Percentiles rank a stretch among this genome's conserved stretches.
These are phyloP conservation scores for Nomia melanderi DNA, from an alignment of 1,140 invertebrate genomes.

Conservation along the genomic window DNA sequence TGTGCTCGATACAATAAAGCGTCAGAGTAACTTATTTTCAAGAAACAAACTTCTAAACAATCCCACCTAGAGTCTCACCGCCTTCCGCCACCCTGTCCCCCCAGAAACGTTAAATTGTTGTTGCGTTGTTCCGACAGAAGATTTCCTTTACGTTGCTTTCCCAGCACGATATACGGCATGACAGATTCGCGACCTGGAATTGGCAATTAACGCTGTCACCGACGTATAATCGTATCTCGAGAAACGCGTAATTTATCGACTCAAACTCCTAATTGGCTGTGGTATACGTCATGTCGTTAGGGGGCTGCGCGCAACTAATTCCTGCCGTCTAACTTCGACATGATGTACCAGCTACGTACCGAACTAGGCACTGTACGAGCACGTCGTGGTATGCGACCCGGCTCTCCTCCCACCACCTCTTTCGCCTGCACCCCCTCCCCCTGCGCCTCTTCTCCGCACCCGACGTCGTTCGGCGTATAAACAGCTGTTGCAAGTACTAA, in stretches of 20 bases:
- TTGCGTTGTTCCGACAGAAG: constrained; percentile 54
- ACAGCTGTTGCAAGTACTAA: constrained; percentile 59
- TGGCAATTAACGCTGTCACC: constrained; percentile 73
- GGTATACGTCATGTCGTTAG: constrained; percentile 67
- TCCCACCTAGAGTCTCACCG: constrained; percentile 14
- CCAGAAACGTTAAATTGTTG: constrained; percentile 34
- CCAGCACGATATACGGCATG: constrained; percentile 52
- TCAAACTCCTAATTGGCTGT: constrained; percentile 75
- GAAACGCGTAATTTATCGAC: constrained; percentile 72
- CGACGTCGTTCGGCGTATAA: constrained; percentile 52
- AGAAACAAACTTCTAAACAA: constrained; percentile 2
- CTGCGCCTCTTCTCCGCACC: background rate
- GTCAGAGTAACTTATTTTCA: background rate
- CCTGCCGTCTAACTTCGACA: constrained; percentile 67
- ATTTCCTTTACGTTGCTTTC: constrained; percentile 61
- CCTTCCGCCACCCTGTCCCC: background rate
- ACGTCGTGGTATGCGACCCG: constrained; percentile 43
- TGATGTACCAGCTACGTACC: constrained; percentile 64
- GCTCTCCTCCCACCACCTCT: constrained; percentile 24
- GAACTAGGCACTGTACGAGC: constrained; percentile 52
- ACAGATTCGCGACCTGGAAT: constrained; percentile 69
- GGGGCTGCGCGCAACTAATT: constrained; percentile 68
- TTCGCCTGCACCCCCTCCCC: background rate
- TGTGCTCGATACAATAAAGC: background rate
- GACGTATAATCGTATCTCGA: constrained; percentile 72